phyloP scores from a whole-genome alignment of 2,113 vertebrate species.

The Bombycilla garrulus region DNA sequence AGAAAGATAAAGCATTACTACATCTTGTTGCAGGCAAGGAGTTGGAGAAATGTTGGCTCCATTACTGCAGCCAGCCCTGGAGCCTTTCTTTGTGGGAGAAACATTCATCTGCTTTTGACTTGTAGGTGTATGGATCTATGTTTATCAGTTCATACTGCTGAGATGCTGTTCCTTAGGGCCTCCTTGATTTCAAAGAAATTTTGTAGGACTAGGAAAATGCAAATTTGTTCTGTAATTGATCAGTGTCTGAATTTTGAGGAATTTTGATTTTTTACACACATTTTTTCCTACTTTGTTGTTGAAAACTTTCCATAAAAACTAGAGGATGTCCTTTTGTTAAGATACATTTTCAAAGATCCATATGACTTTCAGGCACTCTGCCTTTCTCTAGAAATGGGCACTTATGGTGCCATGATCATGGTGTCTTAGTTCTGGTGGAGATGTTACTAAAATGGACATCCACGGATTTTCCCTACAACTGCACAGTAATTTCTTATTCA shows the following conservation, averaged over 20 bases:
- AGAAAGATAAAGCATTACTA: neutral
- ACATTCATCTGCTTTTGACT: neutral
- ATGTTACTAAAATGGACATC: neutral
- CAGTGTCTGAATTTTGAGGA: neutral
- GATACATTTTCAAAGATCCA: neutral
- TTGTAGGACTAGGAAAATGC: neutral
- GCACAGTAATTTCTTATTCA: neutral
- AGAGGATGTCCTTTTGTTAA: neutral
- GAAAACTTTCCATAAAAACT: neutral
- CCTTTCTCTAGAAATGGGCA: neutral
- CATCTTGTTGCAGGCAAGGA: neutral
- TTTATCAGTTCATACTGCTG: neutral
- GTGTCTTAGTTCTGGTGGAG: neutral
- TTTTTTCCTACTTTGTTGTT: neutral
- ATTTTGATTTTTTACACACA: neutral
- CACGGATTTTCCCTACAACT: neutral
- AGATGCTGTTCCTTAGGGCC: neutral
- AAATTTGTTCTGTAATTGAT: neutral
- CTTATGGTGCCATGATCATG: neutral
- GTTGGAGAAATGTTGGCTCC: neutral
- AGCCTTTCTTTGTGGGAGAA: neutral
- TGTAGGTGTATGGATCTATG: neutral
- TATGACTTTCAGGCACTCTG: neutral
- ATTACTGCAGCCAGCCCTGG: neutral
- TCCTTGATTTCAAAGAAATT: neutral